Conservation (phyloP, 2,113 vertebrate species). For the Zosterops lateralis region DNA sequence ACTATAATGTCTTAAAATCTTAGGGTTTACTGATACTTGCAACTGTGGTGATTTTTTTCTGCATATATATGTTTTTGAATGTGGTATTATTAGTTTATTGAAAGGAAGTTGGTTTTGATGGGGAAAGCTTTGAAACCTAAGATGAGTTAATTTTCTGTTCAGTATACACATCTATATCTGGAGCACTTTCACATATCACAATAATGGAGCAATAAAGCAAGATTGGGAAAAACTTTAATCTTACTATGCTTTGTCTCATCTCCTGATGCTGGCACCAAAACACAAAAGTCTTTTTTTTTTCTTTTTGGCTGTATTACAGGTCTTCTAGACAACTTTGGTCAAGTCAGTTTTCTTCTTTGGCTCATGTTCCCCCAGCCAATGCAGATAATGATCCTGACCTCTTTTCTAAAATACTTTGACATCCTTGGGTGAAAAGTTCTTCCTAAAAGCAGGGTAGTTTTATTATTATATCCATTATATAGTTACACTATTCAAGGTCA, state of each 20-base stretch:
- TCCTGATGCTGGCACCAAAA: background rate
- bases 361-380: background rate
- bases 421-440: conserved; percentile 59
- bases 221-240: background rate
- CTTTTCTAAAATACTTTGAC: conserved; percentile 50
- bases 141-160: background rate
- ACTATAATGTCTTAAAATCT: background rate
- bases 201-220: background rate
- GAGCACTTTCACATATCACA: background rate
- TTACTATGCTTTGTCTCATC: background rate
- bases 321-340: conserved; percentile 34
- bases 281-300: background rate
- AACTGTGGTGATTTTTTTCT: background rate
- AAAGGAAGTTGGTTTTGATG: background rate
- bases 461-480: conserved; percentile 53
- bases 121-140: background rate
- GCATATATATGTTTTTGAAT: background rate
- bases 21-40: background rate
- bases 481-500: conserved; percentile 39
- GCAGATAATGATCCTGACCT: conserved; percentile 58
- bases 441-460: conserved; percentile 15
- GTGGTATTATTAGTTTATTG: background rate
- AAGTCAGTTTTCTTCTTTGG: conserved; percentile 36
- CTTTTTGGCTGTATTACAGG: background rate
- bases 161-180: background rate